A percentile compares a stretch with the other conserved stretches of the same genome.
phyloP scores from a whole-genome alignment of 2,888 invertebrate genomes.

The Agrotis ipsilon region DNA sequence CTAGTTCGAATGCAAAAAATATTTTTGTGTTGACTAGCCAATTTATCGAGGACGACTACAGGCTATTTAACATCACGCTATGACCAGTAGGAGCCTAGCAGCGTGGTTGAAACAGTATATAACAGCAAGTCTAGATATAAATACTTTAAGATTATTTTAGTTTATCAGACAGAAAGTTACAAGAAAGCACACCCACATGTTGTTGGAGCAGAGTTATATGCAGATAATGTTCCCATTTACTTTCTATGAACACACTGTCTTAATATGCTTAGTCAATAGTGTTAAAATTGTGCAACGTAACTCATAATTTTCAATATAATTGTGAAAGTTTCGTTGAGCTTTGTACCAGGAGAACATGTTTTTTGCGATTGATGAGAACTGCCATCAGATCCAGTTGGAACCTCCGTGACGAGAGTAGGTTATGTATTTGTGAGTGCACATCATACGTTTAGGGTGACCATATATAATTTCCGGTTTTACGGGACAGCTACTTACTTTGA shows the following conservation, averaged over 20 bases:
- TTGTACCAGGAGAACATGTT: constrained; percentile 11
- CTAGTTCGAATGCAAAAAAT: too few species aligned
- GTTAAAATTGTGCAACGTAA: background rate
- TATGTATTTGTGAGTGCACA: constrained; percentile 21
- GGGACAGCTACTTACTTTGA: too few species aligned
- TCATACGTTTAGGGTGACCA: background rate
- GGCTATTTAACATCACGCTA: too few species aligned
- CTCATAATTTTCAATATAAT: background rate
- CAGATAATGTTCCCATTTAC: background rate
- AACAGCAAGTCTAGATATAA: too few species aligned
- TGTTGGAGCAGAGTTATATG: background rate
- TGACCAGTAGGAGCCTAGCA: too few species aligned
- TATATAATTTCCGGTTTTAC: too few species aligned
- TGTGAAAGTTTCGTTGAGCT: background rate
- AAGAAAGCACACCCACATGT: background rate
- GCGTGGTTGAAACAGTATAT: too few species aligned
- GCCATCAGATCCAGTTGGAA: background rate
- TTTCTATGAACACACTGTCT: background rate
- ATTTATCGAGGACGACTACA: too few species aligned
- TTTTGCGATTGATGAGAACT: constrained; percentile 2
- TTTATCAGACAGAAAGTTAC: background rate
- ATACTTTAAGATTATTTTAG: too few species aligned
- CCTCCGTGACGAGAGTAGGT: constrained; percentile 7
- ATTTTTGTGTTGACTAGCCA: too few species aligned
- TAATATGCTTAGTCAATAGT: background rate